A percentile compares a stretch with the other conserved stretches of the same genome.
These are phyloP conservation scores for Gallinago paraguaiae DNA, from an alignment of 2,113 vertebrate species.

Conservation along the genomic window DNA sequence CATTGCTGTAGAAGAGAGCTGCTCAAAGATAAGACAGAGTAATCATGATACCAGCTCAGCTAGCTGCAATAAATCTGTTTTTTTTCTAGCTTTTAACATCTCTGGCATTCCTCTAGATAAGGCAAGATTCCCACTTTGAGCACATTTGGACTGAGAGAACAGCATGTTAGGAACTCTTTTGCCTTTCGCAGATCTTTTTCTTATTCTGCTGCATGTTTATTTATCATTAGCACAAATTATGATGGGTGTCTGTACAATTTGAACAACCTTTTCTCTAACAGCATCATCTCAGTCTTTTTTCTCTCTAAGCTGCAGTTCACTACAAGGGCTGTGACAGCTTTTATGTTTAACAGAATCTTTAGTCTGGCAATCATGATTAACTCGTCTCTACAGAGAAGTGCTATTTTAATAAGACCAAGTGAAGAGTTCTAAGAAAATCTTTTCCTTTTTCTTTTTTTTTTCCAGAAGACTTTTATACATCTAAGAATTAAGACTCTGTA, in stretches of 20 bases:
- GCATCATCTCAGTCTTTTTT: conserved; percentile 42
- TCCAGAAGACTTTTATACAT: conserved; percentile 35
- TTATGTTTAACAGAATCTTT: conserved; percentile 72
- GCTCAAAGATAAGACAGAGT: background rate
- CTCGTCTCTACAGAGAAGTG: conserved; percentile 60
- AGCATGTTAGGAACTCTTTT: background rate
- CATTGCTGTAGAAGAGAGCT: background rate
- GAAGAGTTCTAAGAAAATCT: conserved; percentile 63
- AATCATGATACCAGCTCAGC: background rate
- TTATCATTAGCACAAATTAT: conserved; percentile 50
- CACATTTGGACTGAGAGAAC: background rate
- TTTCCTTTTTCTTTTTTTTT: background rate
- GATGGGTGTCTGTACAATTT: conserved; percentile 31
- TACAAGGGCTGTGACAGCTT: conserved; percentile 63
- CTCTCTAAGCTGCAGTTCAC: conserved; percentile 53
- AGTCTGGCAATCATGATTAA: conserved; percentile 72
- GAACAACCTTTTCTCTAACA: conserved; percentile 53
- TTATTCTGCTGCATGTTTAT: background rate
- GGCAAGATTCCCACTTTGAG: background rate
- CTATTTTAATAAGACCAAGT: conserved; percentile 66
- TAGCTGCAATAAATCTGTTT: background rate
- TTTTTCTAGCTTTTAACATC: background rate
- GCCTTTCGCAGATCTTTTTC: background rate
- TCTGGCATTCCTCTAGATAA: background rate
- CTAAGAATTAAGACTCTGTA: conserved; percentile 67